These are phyloP conservation scores for Salarias fasciatus DNA, from an alignment of 2,797 vertebrate genomes.

Conservation along the genomic window DNA sequence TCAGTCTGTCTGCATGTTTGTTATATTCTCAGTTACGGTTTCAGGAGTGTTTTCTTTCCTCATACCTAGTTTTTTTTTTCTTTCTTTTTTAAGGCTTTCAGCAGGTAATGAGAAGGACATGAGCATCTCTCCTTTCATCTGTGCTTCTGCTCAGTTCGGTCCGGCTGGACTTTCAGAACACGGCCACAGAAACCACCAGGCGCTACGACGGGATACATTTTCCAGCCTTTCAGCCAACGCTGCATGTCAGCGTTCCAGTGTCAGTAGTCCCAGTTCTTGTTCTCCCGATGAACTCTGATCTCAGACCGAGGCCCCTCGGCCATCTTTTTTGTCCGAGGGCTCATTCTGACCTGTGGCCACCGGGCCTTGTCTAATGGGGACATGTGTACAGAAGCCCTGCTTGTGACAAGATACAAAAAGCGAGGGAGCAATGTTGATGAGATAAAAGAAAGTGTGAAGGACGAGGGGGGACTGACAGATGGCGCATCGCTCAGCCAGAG, in stretches of 20 bases:
- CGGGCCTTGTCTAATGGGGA: slow-evolving; percentile 64
- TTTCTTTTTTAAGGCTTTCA: no score
- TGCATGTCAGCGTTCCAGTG: slow-evolving; percentile 46
- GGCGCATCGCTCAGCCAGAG: slow-evolving; percentile 32
- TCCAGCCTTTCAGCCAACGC: slow-evolving; percentile 43
- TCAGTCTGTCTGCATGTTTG: no score
- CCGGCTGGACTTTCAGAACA: slow-evolving; percentile 43
- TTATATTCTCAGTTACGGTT: no score
- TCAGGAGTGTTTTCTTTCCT: no score
- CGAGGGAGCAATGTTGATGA: slow-evolving; percentile 52
- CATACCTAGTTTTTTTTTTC: no score
- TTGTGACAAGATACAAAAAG: slow-evolving; percentile 47
- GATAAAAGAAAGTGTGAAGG: slow-evolving; percentile 47
- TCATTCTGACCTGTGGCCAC: slow-evolving; percentile 61
- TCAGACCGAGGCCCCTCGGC: slow-evolving; percentile 56
- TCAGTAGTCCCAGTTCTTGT: slow-evolving; percentile 39
- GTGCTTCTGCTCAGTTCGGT: slow-evolving; percentile 18
- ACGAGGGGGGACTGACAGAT: slow-evolving; percentile 32
- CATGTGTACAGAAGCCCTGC: slow-evolving; percentile 55
- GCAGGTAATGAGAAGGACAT: no score
- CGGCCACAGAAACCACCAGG: slow-evolving; percentile 35
- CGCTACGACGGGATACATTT: slow-evolving; percentile 35
- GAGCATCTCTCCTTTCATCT: no score
- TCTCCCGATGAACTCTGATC: slow-evolving; percentile 58
- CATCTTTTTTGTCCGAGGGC: slow-evolving; percentile 53